Percentiles rank a stretch among this genome's conserved stretches.
Conservation (phyloP, 1,140 invertebrate genomes). For the Heliconius hermathena region DNA sequence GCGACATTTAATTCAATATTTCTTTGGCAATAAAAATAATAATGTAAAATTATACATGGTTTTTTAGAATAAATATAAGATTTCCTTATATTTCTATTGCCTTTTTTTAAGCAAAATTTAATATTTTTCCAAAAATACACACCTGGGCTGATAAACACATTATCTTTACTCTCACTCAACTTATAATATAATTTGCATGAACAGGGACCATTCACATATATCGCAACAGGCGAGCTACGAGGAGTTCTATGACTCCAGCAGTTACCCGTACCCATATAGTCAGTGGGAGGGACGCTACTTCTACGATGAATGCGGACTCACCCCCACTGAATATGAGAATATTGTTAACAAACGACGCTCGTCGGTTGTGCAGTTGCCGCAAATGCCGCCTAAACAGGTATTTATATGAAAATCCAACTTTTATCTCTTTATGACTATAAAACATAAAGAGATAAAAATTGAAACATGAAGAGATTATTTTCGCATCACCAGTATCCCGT, state of each 20-base stretch:
- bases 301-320: conserved; percentile 68
- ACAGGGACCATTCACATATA: conserved; percentile 77
- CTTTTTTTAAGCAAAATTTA: no score
- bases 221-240: conserved; percentile 79
- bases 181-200: conserved; percentile 24
- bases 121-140: background rate
- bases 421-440: no score
- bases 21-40: no score
- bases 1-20: no score
- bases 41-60: no score
- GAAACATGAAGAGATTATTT: background rate
- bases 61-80: no score
- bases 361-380: conserved; percentile 78
- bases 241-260: conserved; percentile 82
- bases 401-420: background rate
- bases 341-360: conserved; percentile 77
- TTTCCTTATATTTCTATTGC: no score
- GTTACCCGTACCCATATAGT: conserved; percentile 83
- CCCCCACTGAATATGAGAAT: conserved; percentile 73
- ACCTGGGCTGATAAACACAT: background rate
- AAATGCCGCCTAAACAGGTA: conserved; percentile 76
- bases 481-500: no score
- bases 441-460: no score
- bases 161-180: background rate
- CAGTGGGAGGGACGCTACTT: conserved; percentile 85